Evolutionary conservation across 2,113 vertebrate genomes (phyloP), one percentile per base, ranked within the genome.

Genomic region (Turdus rufiventris): DNA sequence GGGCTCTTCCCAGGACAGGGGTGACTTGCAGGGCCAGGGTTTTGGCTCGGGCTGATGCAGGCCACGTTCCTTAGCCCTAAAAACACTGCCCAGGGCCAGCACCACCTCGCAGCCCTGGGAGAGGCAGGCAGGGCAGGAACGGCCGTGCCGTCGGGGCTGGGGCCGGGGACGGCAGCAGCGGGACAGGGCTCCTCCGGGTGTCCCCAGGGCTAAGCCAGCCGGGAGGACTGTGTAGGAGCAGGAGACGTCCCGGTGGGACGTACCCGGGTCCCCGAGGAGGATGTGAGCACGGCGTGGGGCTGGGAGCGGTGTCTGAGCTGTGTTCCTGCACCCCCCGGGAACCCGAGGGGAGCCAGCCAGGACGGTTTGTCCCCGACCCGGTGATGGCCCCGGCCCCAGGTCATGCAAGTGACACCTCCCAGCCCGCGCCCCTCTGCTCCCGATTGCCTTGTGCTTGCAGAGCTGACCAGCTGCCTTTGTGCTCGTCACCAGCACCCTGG

Each of bases 331-430:
- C 10, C 26, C 26, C 4, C 5, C 1, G 5, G 34, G 43, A 18
- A 20, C n/a, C 48, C 1, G 3, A 7, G 12, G 2, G 47, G n/a
- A 71, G 29, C 20, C 38, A 24, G 38, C 14, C 16, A 5, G 43
- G 38, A 38, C 17, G 10, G 24, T 29, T 40, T 65, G 40, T 9
- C 19, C 21, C 24, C 8, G 14, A 38, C 24, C 31, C 3, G 5
- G 16, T 19, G 51, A 33, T 45, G 40, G 82, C 56, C 74, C 74
- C 8, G 1, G 67, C 18, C 29, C 8, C 14, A 4, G 61, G 31
- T 91, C 72, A 56, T 6, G 36, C 57, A 60, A 94, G 75, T 62
- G 94, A 95, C 94, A 96, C 95, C 88, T 94, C 93, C 89, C 90
- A 78, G 58, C 79, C 91, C 6, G 8, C 4, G 24, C 56, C 58